phyloP scores from a whole-genome alignment of 2,113 vertebrate species.

The Hemiscyllium ocellatum region DNA sequence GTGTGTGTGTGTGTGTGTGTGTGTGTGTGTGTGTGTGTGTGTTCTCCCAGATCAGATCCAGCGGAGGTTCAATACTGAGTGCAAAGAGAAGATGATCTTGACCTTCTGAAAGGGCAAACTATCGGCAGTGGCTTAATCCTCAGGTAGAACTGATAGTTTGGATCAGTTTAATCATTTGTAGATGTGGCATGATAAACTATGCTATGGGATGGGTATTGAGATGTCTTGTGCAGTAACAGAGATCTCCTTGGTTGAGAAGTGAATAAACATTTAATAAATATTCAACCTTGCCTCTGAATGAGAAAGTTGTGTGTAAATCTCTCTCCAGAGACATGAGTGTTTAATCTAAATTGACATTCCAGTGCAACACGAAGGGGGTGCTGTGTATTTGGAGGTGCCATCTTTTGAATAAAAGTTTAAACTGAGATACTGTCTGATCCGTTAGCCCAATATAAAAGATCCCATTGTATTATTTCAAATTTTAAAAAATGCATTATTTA shows the following conservation, averaged over 20 bases:
- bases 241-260: background rate
- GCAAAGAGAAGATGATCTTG: background rate
- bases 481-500: background rate
- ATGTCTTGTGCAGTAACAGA: background rate
- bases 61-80: background rate
- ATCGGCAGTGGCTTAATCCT: background rate
- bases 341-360: background rate
- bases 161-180: background rate
- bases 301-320: background rate
- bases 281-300: background rate
- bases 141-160: background rate
- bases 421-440: no score
- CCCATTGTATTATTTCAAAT: background rate
- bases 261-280: background rate
- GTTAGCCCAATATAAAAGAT: no score
- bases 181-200: background rate
- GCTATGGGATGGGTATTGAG: background rate
- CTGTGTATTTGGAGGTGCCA: background rate
- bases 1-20: background rate
- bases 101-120: background rate
- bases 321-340: background rate
- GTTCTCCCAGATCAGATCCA: background rate
- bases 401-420: background rate
- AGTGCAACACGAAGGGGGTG: background rate
- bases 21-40: background rate